Evolutionary conservation across 2,888 invertebrate genomes (phyloP).

Genomic region (Sarcophaga variegata): DNA sequence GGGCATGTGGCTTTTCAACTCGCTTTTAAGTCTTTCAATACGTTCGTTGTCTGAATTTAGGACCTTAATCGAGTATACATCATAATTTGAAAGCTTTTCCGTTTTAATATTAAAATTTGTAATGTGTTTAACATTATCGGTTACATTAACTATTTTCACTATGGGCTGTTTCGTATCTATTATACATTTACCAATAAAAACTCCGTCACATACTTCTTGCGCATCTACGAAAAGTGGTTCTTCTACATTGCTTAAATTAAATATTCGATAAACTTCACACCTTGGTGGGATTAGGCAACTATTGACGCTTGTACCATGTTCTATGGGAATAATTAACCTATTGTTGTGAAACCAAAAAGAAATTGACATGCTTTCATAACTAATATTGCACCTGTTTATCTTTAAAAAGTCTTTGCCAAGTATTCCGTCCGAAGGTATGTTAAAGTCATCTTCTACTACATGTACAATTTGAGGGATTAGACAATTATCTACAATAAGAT

Average conservation of each 20-base stretch:
- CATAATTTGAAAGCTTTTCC: too few species aligned
- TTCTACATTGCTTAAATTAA: neutral
- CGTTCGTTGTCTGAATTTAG: too few species aligned
- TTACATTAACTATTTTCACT: too few species aligned
- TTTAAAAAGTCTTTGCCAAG: conserved; percentile 10
- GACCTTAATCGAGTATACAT: too few species aligned
- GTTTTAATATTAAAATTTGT: too few species aligned
- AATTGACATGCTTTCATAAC: neutral
- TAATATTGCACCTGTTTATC: neutral
- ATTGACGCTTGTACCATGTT: neutral
- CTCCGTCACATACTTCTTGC: conserved; percentile 14
- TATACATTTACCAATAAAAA: too few species aligned
- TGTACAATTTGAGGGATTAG: neutral
- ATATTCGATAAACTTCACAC: neutral
- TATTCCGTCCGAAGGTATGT: conserved; percentile 4
- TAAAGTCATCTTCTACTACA: neutral
- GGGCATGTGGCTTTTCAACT: too few species aligned
- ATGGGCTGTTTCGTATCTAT: too few species aligned
- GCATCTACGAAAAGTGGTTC: conserved; percentile 1
- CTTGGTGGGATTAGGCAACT: neutral
- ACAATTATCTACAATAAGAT: neutral
- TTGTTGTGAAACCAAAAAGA: neutral
- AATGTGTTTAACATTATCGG: too few species aligned
- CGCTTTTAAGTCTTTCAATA: too few species aligned
- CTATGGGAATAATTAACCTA: neutral